Evolutionary conservation across 1,140 invertebrate species (phyloP), one percentile per base, ranked within the genome.

Genomic region (Drosophila kurseongensis): DNA sequence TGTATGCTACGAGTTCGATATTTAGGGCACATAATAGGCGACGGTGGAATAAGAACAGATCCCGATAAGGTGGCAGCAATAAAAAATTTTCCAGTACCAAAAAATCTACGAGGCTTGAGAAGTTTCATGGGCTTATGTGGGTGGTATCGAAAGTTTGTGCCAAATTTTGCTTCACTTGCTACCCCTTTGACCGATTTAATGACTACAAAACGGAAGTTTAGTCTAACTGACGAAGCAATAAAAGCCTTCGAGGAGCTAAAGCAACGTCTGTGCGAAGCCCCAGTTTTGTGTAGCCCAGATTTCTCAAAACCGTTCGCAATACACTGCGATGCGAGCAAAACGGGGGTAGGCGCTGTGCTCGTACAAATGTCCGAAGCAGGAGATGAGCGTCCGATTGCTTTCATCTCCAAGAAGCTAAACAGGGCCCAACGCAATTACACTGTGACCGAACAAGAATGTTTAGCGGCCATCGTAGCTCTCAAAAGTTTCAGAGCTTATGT

Each of bases 401-500:
- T 38, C 12, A 38, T 38, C 10, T 38, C 10, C 4, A 16, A 44
- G 14, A 44, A 45, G 8, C 16, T 45, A 10, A 45, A 45, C 16
- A 16, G 10, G 7, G 42, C 47, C 3, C 47, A 50, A 12, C 13
- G 27, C 2, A 50, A 50, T 5, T 32, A 50, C 29, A 50, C 47
- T 1, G 23, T 50, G 9, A 27, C 42, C 42, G 42, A 45, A 10
- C 42, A 45, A 18, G 42, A 45, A 12, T 45, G 42, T 18, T 18
- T 45, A 45, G 42, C 42, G 7, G 16, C 42, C 7, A 18, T 45
- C 8, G 42, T 18, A 8, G 42, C 23, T 29, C 47, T 50, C 0
- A 50, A 50, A 5, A 50, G n/a, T 9, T 50, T 50, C n/a, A 50
- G 47, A 7, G 47, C 47, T 3, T 50, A 32, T n/a, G 47, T 50